These are phyloP conservation scores for Thamnophis sirtalis DNA, from an alignment of 2,113 vertebrate genomes.

Conservation along the genomic window DNA sequence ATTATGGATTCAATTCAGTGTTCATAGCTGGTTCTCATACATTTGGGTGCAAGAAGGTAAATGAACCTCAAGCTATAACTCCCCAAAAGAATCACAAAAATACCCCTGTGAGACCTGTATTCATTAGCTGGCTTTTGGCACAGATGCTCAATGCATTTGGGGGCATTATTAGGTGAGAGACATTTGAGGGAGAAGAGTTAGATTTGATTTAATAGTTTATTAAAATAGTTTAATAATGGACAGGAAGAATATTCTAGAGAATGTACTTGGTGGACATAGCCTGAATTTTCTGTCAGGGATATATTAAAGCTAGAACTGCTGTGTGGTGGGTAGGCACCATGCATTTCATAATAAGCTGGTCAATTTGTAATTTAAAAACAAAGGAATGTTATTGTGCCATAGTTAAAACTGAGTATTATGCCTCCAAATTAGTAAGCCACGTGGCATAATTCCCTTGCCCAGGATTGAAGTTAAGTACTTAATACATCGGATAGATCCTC, in stretches of 20 bases:
- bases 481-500: neutral
- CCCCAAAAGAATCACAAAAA: neutral
- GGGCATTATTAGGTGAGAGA: neutral
- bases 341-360: neutral
- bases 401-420: neutral
- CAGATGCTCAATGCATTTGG: neutral
- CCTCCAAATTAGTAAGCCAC: neutral
- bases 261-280: neutral
- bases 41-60: neutral
- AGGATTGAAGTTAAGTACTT: neutral
- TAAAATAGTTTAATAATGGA: neutral
- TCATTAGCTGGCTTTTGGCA: neutral
- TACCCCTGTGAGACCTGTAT: neutral
- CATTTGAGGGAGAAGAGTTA: neutral
- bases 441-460: neutral
- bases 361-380: neutral
- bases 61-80: neutral
- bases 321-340: neutral
- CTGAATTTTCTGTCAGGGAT: neutral
- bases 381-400: neutral
- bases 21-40: neutral
- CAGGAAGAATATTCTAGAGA: neutral
- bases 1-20: neutral
- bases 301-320: neutral
- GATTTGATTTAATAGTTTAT: neutral